Base-by-base conservation (phyloP, 2,113 vertebrate genomes). In the Coryphaenoides rupestris region DNA sequence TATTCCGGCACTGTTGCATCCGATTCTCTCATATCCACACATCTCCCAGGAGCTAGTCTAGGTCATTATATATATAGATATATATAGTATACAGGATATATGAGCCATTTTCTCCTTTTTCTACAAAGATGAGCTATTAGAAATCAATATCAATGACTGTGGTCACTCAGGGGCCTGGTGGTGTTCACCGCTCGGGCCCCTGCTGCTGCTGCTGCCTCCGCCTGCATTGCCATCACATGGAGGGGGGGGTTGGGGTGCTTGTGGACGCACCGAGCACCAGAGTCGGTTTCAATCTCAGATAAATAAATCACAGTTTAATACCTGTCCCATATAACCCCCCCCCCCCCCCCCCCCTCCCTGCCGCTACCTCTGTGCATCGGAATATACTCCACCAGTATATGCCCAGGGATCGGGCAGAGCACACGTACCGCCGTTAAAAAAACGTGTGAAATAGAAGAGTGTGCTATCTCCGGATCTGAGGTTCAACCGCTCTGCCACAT, bases 221-320 rank as follows among this genome's bases (percentile, higher is more conserved):
- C 33, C 33, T 40, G 7, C 33, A 12, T 40, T 12, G 33, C 33
- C 24, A 26, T 26, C 6, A 26, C 24, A 26, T 26, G 3, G 24
- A 6, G 24, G 59, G 81, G 80, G 79, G 71, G 66, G 80, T 40
- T 28, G 73, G 75, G 63, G 61, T 62, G 21, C 45, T 45, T 3
- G 46, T 65, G 63, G 40, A 66, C 63, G 63, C 64, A 82, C 64
- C 77, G 70, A 74, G 74, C 72, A 33, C 81, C 83, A 9, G 33
- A 9, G 33, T 12, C 82, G 78, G 69, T 77, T 84, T 77, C 74
- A 86, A 79, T 87, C 77, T 82, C 71, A 68, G 60, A 81, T 73
- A 85, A 84, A 83, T 78, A 80, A 83, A 80, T 83, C 76, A 82
- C 19, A 65, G 66, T 62, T 81, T 79, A 86, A 87, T 84, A 81